Conservation (phyloP, 2,797 vertebrate species). For the Thalassophryne amazonica region DNA sequence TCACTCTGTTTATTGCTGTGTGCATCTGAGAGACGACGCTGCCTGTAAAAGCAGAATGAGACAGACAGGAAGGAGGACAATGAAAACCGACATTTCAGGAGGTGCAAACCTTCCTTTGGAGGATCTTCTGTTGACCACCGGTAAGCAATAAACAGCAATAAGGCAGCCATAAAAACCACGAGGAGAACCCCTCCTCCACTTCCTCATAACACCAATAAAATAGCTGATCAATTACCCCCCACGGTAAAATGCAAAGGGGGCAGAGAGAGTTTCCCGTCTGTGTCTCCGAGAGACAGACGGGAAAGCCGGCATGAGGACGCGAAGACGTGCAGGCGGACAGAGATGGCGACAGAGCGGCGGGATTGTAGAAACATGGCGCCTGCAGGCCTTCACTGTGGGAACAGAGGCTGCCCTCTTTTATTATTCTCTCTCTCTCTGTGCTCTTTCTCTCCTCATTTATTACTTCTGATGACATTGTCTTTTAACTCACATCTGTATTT, state of each 20-base stretch:
- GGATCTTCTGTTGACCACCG: conserved; percentile 56
- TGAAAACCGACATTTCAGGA: conserved; percentile 25
- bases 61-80: conserved; percentile 35
- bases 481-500: too few species aligned
- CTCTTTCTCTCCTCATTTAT: conserved; percentile 15
- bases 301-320: background rate
- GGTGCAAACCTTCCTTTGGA: conserved; percentile 31
- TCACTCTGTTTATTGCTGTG: background rate
- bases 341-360: conserved; percentile 43
- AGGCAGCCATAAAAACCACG: conserved; percentile 49
- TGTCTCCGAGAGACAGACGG: conserved; percentile 16
- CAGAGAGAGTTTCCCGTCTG: conserved; percentile 2
- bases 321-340: conserved; percentile 3
- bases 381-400: conserved; percentile 36
- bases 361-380: conserved; percentile 67
- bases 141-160: conserved; percentile 56
- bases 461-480: too few species aligned
- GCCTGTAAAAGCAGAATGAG: conserved; percentile 2
- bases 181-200: conserved; percentile 53
- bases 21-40: background rate
- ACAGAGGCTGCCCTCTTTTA: conserved; percentile 3
- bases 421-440: background rate
- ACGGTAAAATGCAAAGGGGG: conserved; percentile 40
- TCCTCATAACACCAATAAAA: conserved; percentile 63
- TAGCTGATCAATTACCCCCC: conserved; percentile 60